A percentile compares a stretch with the other conserved stretches of the same genome.
phyloP scores from a whole-genome alignment of 1,140 invertebrate species.

The Scylla paramamosain region DNA sequence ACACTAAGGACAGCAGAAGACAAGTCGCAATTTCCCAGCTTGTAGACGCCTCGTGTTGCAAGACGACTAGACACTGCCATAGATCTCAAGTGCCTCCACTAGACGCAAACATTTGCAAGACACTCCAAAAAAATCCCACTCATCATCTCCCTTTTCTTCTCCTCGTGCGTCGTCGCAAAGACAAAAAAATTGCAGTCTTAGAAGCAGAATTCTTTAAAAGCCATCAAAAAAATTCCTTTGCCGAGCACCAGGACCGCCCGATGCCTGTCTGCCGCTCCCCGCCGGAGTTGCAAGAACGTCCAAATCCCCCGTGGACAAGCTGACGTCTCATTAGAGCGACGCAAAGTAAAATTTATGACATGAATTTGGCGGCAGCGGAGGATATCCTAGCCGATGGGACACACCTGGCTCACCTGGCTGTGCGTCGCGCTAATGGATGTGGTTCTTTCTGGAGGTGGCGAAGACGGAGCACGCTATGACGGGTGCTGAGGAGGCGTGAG shows the following conservation, averaged over 20 bases:
- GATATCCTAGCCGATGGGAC: neutral
- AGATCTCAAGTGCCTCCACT: no score
- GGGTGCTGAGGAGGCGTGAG: neutral
- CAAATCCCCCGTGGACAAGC: neutral
- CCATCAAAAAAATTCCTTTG: no score
- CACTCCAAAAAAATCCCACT: no score
- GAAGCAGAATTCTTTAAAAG: no score
- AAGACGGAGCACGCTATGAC: neutral
- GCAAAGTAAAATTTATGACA: slow-evolving; percentile 16
- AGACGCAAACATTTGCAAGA: no score
- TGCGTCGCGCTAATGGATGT: neutral
- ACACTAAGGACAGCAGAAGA: neutral
- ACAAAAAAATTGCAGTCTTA: no score
- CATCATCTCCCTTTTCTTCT: no score
- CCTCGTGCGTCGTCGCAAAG: no score
- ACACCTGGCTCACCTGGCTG: neutral
- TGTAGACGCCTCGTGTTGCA: no score
- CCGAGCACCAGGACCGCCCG: no score
- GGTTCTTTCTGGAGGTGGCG: neutral
- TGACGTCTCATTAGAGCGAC: slow-evolving; percentile 20
- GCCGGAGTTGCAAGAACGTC: neutral
- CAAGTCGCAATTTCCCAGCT: no score
- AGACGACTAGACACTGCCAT: no score
- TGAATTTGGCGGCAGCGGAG: neutral
- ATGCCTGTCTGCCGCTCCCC: neutral